These are phyloP conservation scores for Rhadinocentrus ornatus DNA, from an alignment of 2,797 vertebrate genomes.

Conservation along the genomic window DNA sequence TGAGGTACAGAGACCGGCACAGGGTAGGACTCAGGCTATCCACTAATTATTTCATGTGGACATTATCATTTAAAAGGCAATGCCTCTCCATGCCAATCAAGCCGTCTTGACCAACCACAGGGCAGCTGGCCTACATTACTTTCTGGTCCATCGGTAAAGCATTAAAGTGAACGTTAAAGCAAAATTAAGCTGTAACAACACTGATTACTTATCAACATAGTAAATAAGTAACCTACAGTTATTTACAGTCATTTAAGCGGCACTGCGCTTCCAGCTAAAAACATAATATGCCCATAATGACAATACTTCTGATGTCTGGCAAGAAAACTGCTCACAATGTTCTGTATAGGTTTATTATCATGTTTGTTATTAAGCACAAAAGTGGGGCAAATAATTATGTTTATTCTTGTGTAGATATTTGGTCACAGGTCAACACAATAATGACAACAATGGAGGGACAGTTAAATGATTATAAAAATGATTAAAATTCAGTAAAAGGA, in stretches of 20 bases:
- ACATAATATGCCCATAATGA: neutral
- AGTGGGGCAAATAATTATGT: neutral
- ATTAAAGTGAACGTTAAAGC: conserved; percentile 31
- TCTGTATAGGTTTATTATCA: neutral
- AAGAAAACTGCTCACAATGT: neutral
- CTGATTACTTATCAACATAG: neutral
- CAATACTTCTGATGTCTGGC: too few species aligned
- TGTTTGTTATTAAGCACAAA: neutral
- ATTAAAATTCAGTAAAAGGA: neutral
- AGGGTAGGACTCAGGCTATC: conserved; percentile 66
- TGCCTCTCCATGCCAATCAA: conserved; percentile 39
- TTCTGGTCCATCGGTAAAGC: conserved; percentile 39
- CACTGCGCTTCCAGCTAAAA: neutral
- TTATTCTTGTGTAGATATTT: neutral
- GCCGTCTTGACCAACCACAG: conserved; percentile 38
- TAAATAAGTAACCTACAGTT: neutral
- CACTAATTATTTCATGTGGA: conserved; percentile 69
- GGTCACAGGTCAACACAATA: neutral
- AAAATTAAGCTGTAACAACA: conserved; percentile 27
- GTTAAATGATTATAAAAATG: neutral
- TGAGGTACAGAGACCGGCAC: conserved; percentile 60
- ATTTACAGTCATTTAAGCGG: neutral
- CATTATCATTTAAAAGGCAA: conserved; percentile 68
- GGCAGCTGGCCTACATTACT: conserved; percentile 52
- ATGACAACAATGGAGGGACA: neutral